These are phyloP conservation scores for Fratercula arctica DNA, from an alignment of 2,797 vertebrate genomes.

Conservation along the genomic window DNA sequence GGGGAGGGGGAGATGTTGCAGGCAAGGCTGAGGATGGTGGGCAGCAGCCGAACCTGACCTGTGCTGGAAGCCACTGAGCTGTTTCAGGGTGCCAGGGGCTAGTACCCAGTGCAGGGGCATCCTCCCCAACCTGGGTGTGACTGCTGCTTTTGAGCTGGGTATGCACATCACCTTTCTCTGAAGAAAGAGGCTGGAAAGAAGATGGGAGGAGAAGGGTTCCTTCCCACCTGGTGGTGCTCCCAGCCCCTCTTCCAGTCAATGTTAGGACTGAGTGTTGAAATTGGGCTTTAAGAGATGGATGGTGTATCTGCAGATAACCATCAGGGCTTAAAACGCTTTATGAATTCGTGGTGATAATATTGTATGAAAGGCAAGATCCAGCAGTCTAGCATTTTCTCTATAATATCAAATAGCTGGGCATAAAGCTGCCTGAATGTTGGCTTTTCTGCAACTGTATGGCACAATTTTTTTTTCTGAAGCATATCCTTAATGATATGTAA, in stretches of 20 bases:
- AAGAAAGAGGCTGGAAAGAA: background rate
- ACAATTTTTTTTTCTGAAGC: background rate
- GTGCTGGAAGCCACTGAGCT: fast-evolving
- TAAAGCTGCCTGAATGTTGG: background rate
- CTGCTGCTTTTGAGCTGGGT: background rate
- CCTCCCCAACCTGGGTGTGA: fast-evolving
- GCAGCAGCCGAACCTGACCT: fast-evolving
- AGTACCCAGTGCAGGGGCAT: fast-evolving
- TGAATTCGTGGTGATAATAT: background rate
- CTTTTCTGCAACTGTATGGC: background rate
- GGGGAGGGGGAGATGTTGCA: background rate
- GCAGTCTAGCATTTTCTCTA: background rate
- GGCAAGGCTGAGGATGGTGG: background rate
- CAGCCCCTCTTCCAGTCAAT: background rate
- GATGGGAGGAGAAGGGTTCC: background rate
- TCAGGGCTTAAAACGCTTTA: background rate
- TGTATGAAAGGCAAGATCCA: background rate
- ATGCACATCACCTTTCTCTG: background rate
- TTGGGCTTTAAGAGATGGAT: background rate
- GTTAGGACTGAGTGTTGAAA: background rate
- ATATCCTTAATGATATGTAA: background rate
- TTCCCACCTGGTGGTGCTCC: background rate
- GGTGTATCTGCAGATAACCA: background rate
- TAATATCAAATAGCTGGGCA: background rate
- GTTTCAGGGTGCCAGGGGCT: background rate